These are phyloP conservation scores for Chrysolina oricalcia DNA, from an alignment of 2,888 invertebrate genomes.

Conservation along the genomic window DNA sequence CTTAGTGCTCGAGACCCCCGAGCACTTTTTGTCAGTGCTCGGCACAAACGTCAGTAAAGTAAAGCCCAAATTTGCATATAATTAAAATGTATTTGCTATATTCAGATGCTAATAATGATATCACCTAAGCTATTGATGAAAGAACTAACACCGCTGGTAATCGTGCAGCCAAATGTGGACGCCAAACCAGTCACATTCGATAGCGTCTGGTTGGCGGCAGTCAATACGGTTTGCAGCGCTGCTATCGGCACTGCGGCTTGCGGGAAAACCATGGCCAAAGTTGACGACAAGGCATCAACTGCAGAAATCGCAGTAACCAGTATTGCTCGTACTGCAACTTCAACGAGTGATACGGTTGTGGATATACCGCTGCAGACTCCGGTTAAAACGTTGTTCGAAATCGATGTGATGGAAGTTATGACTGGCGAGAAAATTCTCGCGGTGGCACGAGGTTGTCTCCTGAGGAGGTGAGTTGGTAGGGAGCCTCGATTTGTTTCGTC, in stretches of 20 bases:
- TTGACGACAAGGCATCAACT: not conserved
- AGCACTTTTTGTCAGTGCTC: too few species aligned
- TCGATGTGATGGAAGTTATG: not conserved
- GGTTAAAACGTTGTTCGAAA: constrained; percentile 3
- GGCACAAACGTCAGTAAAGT: too few species aligned
- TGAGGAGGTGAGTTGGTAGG: not conserved
- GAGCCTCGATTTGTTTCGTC: not conserved
- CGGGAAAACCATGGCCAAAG: constrained; percentile 9
- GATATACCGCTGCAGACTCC: not conserved
- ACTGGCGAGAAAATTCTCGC: not conserved
- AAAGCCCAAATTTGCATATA: not conserved
- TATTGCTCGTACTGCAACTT: not conserved
- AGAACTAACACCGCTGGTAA: constrained; percentile 16
- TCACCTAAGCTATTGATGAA: constrained; percentile 17
- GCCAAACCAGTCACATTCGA: constrained; percentile 11
- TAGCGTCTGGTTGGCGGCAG: constrained; percentile 18
- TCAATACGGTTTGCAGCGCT: constrained; percentile 18
- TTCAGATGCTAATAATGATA: constrained; percentile 24
- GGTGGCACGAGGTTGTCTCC: not conserved
- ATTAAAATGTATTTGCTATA: constrained; percentile 4
- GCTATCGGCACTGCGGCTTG: not conserved
- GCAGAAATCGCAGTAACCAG: constrained; percentile 10
- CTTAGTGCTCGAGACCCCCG: too few species aligned
- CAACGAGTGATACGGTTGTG: not conserved
- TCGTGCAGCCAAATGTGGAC: constrained; percentile 19